These are phyloP conservation scores for Polydrusus pterygomalis DNA, from an alignment of 2,888 invertebrate species.

Conservation along the genomic window DNA sequence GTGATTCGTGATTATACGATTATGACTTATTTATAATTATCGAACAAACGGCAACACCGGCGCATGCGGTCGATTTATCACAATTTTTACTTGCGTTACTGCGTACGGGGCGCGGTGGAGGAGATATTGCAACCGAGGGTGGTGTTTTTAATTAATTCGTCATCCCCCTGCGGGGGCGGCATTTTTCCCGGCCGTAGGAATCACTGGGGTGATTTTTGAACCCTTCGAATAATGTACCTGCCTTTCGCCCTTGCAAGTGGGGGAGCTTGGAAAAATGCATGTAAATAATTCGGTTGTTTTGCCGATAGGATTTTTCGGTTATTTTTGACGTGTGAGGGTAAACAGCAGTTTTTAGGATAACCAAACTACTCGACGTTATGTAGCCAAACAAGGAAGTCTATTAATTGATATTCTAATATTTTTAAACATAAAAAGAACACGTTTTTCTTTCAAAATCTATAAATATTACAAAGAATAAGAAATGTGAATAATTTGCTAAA, in stretches of 20 bases:
- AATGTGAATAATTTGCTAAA: too few relatives aligned
- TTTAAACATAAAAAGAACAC: too few relatives aligned
- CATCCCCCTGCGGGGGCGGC: conserved; percentile 22
- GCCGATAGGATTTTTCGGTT: neutral
- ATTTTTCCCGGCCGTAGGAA: conserved; percentile 18
- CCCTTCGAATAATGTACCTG: conserved; percentile 3
- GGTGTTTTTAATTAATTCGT: conserved; percentile 48
- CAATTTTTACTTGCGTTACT: conserved; percentile 56
- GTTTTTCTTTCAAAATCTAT: too few relatives aligned
- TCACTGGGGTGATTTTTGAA: conserved; percentile 10
- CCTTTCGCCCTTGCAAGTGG: neutral
- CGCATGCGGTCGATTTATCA: conserved; percentile 62
- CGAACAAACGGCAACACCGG: conserved; percentile 43
- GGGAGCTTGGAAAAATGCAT: neutral
- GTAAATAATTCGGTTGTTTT: neutral
- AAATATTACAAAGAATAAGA: too few relatives aligned
- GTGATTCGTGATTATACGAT: too few relatives aligned
- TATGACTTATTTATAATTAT: too few relatives aligned
- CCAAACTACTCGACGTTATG: too few relatives aligned
- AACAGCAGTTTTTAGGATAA: too few relatives aligned
- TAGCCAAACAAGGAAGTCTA: too few relatives aligned
- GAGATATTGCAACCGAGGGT: conserved; percentile 31
- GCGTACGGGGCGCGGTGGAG: conserved; percentile 54
- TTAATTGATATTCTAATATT: too few relatives aligned
- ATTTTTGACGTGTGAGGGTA: too few relatives aligned